These are phyloP conservation scores for Metalampra italica DNA, from an alignment of 2,888 invertebrate species.

Conservation along the genomic window DNA sequence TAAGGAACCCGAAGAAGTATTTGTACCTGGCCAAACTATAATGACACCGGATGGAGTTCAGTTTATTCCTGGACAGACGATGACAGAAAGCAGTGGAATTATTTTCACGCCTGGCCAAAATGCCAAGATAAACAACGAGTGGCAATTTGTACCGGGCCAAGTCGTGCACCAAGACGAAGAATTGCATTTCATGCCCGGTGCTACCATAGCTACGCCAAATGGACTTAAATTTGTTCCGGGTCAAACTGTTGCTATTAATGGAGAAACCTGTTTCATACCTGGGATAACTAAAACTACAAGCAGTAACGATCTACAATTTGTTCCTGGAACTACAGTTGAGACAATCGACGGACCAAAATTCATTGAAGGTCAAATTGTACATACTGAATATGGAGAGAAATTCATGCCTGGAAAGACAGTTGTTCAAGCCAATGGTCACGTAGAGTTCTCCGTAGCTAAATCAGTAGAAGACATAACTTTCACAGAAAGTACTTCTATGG, in stretches of 20 bases:
- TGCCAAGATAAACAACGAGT: conserved; percentile 69
- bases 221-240: conserved; percentile 83
- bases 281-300: conserved; percentile 73
- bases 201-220: conserved; percentile 80
- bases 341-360: conserved; percentile 81
- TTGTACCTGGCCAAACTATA: conserved; percentile 81
- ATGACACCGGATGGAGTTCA: conserved; percentile 78
- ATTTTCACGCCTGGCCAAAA: conserved; percentile 83
- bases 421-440: conserved; percentile 65
- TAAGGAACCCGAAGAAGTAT: conserved; percentile 67
- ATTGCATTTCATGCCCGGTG: conserved; percentile 80
- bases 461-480: conserved; percentile 77
- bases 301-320: conserved; percentile 66
- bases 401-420: conserved; percentile 81
- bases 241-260: conserved; percentile 73
- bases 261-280: conserved; percentile 79
- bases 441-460: conserved; percentile 79
- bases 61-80: conserved; percentile 82
- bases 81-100: conserved; percentile 63
- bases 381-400: conserved; percentile 77
- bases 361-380: conserved; percentile 82
- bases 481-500: conserved; percentile 72
- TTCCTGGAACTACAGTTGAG: conserved; percentile 81
- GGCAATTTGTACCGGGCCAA: conserved; percentile 83
- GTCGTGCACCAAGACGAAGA: conserved; percentile 76